phyloP scores from a whole-genome alignment of 2,888 invertebrate genomes.

The Pterostichus niger region DNA sequence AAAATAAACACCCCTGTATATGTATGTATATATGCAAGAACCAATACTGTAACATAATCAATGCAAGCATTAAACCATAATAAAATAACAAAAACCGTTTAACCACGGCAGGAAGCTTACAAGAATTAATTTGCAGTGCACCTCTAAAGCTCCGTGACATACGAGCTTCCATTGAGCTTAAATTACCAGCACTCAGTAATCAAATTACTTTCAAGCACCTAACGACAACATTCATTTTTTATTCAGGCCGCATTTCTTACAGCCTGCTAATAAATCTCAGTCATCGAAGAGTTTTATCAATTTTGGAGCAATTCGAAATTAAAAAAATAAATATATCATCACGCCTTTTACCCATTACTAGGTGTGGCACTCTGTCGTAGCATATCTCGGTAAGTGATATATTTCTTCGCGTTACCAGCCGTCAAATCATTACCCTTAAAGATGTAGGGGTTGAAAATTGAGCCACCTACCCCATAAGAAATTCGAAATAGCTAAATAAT shows the following conservation, averaged over 20 bases:
- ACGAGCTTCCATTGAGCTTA: slow-evolving; percentile 2
- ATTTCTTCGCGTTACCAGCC: too few species aligned
- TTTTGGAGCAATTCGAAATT: slow-evolving; percentile 9
- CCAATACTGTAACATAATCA: neutral
- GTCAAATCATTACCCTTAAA: too few species aligned
- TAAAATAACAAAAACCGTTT: neutral
- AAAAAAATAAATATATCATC: too few species aligned
- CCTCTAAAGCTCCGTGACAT: neutral
- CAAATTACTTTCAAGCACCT: neutral
- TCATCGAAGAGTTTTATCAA: neutral
- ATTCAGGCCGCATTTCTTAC: neutral
- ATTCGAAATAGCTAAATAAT: slow-evolving; percentile 39
- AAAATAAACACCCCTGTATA: too few species aligned
- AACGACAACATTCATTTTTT: slow-evolving; percentile 13
- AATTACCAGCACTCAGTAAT: slow-evolving; percentile 15
- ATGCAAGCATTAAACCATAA: neutral
- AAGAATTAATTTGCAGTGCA: slow-evolving; percentile 3
- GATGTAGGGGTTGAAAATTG: too few species aligned
- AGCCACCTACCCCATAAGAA: too few species aligned
- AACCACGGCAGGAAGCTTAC: neutral
- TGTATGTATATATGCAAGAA: neutral
- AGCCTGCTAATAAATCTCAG: slow-evolving; percentile 3
- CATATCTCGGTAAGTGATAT: too few species aligned
- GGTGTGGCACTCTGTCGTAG: too few species aligned
- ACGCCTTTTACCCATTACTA: too few species aligned